Evolutionary conservation across 2,113 vertebrate genomes (phyloP).

Genomic region (Rhinichthys klamathensis): DNA sequence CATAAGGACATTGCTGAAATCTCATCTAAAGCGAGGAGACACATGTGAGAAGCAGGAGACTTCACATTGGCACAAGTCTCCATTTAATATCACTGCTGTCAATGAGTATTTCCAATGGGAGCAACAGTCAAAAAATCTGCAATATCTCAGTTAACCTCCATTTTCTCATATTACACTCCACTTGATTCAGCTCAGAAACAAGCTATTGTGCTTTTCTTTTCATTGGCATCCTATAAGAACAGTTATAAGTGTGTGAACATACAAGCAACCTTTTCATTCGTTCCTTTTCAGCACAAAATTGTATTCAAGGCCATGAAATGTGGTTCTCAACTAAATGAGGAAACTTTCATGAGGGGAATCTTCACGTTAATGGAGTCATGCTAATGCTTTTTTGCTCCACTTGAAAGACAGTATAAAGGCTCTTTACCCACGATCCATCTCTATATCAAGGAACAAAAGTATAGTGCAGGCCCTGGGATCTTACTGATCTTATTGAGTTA

Average conservation of each 20-base stretch:
- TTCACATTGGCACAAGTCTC: too few species aligned
- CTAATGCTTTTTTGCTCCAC: background rate
- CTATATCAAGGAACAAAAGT: background rate
- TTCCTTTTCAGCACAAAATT: background rate
- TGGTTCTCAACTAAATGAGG: background rate
- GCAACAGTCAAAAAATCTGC: background rate
- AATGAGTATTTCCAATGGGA: background rate
- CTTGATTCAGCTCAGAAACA: constrained; percentile 1
- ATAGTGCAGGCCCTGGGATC: background rate
- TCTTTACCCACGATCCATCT: background rate
- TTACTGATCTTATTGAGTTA: constrained; percentile 11
- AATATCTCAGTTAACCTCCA: background rate
- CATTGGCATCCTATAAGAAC: background rate
- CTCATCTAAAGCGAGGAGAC: background rate
- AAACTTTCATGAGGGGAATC: constrained; percentile 10
- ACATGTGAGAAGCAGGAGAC: background rate
- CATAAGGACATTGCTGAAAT: background rate
- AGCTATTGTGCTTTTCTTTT: background rate
- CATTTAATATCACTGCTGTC: background rate
- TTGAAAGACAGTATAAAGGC: background rate
- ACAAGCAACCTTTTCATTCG: background rate
- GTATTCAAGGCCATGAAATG: constrained; percentile 13
- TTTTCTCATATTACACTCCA: constrained; percentile 16
- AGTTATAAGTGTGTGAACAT: background rate
- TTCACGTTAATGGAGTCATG: background rate